Base-by-base conservation (phyloP, 2,888 invertebrate species). In the Sicus ferrugineus region DNA sequence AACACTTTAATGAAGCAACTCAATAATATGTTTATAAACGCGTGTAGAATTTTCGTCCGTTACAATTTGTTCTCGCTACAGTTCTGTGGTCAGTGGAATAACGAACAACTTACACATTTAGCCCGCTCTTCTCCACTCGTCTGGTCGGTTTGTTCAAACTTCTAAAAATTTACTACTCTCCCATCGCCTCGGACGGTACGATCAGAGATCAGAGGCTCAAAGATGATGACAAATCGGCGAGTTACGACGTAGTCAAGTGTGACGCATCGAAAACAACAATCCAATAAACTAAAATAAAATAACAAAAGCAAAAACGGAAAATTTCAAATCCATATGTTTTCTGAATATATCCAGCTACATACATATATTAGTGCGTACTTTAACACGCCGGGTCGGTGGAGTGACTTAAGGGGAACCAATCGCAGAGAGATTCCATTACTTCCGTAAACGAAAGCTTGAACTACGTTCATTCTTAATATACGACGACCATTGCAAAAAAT, bases 211-310 rank as follows among this genome's bases (percentile, higher is more conserved):
- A n/a, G n/a, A n/a, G n/a, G n/a, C 58, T 31, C 67, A 50, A 59
- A 42, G n/a, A 28, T 62, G 65, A 72, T 70, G 72, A 70, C 72
- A 69, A 52, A 67, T 52, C 59, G 14, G 28, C 23, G 38, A 34
- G 34, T 64, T 68, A 66, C 62, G 42, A 67, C 70, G 72, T 67
- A 68, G 21, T 61, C 68, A 58, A 54, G 38, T 65, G 63, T 72
- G 72, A 72, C 72, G 72, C 70, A 72, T 72, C 42, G 26, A 61
- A 38, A n/a, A 11, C 38, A 31, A 59, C 59, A 31, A 11, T 23
- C 28, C 9, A 34, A 26, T 6, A 46, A 62, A 62, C 46, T 26
- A 46, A 21, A 62, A 23, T 59, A 61, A 50, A 11, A 61, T 11
- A 1, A 38, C 6, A 19, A 61, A 31, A 61, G 7, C 19, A 21